phyloP scores from a whole-genome alignment of 2,113 vertebrate genomes.

The Piprites chloris region DNA sequence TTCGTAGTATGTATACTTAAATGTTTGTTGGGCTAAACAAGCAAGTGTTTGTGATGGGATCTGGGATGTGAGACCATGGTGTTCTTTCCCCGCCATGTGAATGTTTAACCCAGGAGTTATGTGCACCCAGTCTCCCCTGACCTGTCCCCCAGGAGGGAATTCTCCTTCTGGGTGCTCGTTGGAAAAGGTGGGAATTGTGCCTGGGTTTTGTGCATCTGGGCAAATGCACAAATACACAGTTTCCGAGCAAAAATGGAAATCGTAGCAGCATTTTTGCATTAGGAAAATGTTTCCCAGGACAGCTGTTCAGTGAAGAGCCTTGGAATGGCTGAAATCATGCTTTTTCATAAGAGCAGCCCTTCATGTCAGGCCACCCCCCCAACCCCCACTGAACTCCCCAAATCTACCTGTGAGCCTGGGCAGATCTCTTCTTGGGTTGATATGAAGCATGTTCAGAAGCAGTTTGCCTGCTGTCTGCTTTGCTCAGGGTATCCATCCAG shows the following conservation, averaged over 20 bases:
- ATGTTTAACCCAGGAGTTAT: neutral
- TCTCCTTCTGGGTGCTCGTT: neutral
- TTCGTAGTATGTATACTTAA: neutral
- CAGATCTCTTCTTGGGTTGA: neutral
- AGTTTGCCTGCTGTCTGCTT: neutral
- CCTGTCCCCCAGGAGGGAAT: neutral
- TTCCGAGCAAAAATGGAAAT: neutral
- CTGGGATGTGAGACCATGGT: neutral
- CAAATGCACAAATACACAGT: neutral
- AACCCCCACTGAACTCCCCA: neutral
- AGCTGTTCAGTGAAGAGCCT: neutral
- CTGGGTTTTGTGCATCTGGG: neutral
- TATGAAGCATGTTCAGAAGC: neutral
- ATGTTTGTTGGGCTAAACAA: neutral
- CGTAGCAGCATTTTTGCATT: neutral
- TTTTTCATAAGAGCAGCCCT: neutral
- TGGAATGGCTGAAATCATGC: neutral
- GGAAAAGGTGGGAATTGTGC: neutral
- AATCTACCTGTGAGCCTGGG: neutral
- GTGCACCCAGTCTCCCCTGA: neutral
- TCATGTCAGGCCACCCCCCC: neutral
- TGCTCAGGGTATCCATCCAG: rapidly evolving
- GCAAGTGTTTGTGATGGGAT: neutral
- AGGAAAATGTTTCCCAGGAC: neutral
- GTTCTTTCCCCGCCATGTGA: neutral